Evolutionary conservation across 2,888 invertebrate species (phyloP).

Genomic region (Drosophila fungiperda): DNA sequence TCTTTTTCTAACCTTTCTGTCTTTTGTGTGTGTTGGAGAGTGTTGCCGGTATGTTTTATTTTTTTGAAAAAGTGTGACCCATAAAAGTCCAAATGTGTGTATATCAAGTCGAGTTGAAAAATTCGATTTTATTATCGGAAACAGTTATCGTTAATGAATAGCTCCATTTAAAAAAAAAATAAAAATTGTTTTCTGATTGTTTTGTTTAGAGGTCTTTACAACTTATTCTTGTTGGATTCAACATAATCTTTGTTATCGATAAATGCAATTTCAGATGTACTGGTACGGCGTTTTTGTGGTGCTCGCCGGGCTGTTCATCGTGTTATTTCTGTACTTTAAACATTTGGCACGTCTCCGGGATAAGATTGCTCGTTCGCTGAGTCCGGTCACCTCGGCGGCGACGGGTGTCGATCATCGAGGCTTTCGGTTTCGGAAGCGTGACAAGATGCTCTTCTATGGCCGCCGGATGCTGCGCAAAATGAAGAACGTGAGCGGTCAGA

Average conservation of each 20-base stretch:
- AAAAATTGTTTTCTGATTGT: too few species aligned
- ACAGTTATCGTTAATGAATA: too few species aligned
- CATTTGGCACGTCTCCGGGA: constrained; percentile 68
- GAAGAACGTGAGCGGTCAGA: constrained; percentile 90
- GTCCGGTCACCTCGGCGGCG: constrained; percentile 41
- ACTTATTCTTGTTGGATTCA: too few species aligned
- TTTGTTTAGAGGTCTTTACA: too few species aligned
- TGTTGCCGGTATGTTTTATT: neutral
- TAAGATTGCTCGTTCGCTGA: constrained; percentile 55
- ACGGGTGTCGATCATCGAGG: constrained; percentile 74
- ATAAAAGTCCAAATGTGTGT: neutral
- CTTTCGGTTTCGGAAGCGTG: constrained; percentile 95
- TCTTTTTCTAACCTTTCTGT: constrained; percentile 1
- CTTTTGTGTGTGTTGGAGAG: neutral
- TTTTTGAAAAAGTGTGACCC: neutral
- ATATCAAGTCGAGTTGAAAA: too few species aligned
- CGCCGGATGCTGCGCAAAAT: constrained; percentile 97
- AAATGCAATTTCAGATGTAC: constrained; percentile 64
- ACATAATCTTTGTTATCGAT: neutral
- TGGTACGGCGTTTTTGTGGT: constrained; percentile 74
- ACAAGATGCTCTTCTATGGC: constrained; percentile 98
- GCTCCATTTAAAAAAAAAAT: too few species aligned
- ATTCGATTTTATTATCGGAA: too few species aligned
- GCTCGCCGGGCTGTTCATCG: constrained; percentile 70
- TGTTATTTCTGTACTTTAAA: constrained; percentile 80